Evolutionary conservation across 2,113 vertebrate species (phyloP).

Genomic region (Caloenas nicobarica): DNA sequence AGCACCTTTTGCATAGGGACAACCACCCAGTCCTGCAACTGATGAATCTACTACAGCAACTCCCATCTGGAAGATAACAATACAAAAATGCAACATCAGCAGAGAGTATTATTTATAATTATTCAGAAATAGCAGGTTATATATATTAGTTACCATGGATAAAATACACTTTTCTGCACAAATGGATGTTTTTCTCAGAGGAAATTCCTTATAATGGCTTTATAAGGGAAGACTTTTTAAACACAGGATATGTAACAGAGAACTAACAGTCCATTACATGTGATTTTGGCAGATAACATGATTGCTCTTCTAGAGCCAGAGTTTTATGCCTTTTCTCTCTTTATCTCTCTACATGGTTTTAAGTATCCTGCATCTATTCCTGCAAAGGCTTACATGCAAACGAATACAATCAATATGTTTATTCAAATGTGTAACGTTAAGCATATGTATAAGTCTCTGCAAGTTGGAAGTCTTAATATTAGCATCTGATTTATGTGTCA

Average conservation of each 20-base stretch:
- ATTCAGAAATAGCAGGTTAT: not conserved
- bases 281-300: not conserved
- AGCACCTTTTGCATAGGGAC: slow-evolving; percentile 91
- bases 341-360: not conserved
- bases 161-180: not conserved
- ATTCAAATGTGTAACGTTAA: not conserved
- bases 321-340: not conserved
- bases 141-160: not conserved
- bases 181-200: not conserved
- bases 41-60: slow-evolving; percentile 91
- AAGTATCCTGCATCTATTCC: not conserved
- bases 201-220: not conserved
- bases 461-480: not conserved
- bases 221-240: not conserved
- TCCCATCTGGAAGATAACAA: slow-evolving; percentile 87
- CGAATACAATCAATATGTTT: not conserved
- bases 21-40: slow-evolving; percentile 92
- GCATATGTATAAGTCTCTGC: not conserved
- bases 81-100: slow-evolving; percentile 16
- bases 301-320: not conserved
- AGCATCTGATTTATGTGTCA: not conserved
- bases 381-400: not conserved
- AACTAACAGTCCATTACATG: not conserved
- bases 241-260: not conserved
- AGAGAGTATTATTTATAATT: not conserved